Percentiles rank a stretch among this genome's conserved stretches.
Evolutionary conservation across 1,140 invertebrate genomes (phyloP).

Genomic region (Aphis craccivora): DNA sequence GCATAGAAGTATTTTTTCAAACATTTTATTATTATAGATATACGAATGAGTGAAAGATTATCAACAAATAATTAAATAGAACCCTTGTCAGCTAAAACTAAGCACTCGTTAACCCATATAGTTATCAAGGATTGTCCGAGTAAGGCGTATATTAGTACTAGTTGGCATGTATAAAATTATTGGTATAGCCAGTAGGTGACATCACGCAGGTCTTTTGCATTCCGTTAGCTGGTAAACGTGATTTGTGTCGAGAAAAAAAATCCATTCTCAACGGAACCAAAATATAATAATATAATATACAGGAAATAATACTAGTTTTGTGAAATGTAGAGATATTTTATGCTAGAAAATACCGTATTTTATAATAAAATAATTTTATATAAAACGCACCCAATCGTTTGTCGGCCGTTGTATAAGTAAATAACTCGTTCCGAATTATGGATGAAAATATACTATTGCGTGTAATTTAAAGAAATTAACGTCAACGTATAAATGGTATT

Average conservation of each 20-base stretch:
- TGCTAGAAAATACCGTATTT: neutral
- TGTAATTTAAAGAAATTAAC: neutral
- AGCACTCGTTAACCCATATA: neutral
- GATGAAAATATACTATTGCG: neutral
- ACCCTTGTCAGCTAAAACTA: neutral
- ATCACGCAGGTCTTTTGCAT: neutral
- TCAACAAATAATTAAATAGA: too few species aligned
- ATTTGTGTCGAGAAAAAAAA: constrained; percentile 1
- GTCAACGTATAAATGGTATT: neutral
- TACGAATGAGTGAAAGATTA: neutral
- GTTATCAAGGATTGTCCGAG: neutral
- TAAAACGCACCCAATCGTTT: constrained; percentile 1
- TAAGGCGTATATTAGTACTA: neutral
- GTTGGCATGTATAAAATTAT: neutral
- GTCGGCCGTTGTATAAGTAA: neutral
- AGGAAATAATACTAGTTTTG: constrained; percentile 11
- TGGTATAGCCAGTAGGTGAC: neutral
- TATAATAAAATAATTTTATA: neutral
- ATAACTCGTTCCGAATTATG: neutral
- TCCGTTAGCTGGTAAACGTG: neutral
- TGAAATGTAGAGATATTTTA: neutral
- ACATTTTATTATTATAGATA: neutral
- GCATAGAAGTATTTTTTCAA: neutral
- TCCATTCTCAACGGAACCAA: neutral
- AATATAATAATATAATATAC: neutral